Evolutionary conservation across 2,797 vertebrate genomes (phyloP).

Genomic region (Carcharodon carcharias): DNA sequence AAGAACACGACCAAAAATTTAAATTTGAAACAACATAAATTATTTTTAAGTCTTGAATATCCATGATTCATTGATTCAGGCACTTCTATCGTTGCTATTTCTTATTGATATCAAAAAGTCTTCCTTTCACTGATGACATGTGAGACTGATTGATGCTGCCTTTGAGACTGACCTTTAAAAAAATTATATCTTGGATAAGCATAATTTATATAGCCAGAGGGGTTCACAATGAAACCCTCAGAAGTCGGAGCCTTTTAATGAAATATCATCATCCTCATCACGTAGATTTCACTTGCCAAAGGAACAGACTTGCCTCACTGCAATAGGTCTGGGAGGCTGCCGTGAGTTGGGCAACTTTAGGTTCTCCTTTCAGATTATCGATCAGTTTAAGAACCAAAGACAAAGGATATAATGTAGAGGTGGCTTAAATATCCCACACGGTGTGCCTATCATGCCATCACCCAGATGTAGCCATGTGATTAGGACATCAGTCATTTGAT

Average conservation of each 20-base stretch:
- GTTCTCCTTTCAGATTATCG: not conserved
- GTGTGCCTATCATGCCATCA: not conserved
- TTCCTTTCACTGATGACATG: not conserved
- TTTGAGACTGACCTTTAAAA: not conserved
- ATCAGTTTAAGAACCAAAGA: not conserved
- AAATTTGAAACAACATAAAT: slow-evolving; percentile 22
- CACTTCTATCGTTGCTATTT: not conserved
- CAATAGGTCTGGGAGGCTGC: not conserved
- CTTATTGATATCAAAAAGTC: slow-evolving; percentile 8
- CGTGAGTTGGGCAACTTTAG: not conserved
- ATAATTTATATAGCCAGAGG: slow-evolving; percentile 11
- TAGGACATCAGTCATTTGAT: not conserved
- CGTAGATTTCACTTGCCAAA: not conserved
- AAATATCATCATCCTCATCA: not conserved
- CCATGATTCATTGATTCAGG: slow-evolving; percentile 7
- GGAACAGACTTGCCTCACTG: not conserved
- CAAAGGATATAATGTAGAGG: not conserved
- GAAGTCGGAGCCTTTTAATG: not conserved
- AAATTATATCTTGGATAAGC: not conserved
- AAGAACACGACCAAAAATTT: not conserved
- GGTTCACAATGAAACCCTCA: not conserved
- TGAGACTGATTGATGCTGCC: not conserved
- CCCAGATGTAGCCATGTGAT: too few relatives aligned
- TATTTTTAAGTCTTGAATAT: not conserved
- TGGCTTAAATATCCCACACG: not conserved